Base-by-base conservation (phyloP, 2,113 vertebrate species). In the Microtus ochrogaster region DNA sequence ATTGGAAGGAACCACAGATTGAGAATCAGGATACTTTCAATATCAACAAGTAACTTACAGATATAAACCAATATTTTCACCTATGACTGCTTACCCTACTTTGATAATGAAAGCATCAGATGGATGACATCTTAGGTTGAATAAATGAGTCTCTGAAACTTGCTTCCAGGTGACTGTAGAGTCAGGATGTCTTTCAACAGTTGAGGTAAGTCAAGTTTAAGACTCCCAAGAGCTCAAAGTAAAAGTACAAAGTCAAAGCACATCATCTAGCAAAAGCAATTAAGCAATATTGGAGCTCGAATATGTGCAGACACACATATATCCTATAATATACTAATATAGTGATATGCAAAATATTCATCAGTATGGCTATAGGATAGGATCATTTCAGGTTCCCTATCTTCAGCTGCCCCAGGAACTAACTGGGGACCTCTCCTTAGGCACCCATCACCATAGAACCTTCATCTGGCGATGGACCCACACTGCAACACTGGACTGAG, bases 101-200 rank as follows among this genome's bases (percentile, higher is more conserved):
- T 89, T 89, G n/a, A 90, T 8, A 86, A 16, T 78, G 24, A 92
- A 96, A 96, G 39, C 58, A 81, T 89, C 21, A 92, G 72, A 83
- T 93, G 78, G 73, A 96, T 96, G 4, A 1, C 33, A 90, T 30
- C 44, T 70, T 94, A 55, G 49, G 28, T 12, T 93, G 86, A 7
- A 55, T 82, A 72, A 94, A 6, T 39, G 58, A 55, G 13, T 7
- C 36, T 73, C 5, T 16, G 82, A 82, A 94, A 61, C 11, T 55
- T 30, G 94, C 94, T 90, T 91, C 79, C 90, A 96, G 92, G 92
- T 98, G 86, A 92, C 39, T 93, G 91, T 89, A 66, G 21, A 93
- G 39, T 21, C 58, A 88, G 70, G 76, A 76, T 97, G 95, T 89
- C 61, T 95, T 94, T 85, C 24, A 92, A 70, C 44, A 97, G 96